A percentile compares a stretch with the other conserved stretches of the same genome.
These are phyloP conservation scores for Drosophila saltans DNA, from an alignment of 1,140 invertebrate species.

Conservation along the genomic window DNA sequence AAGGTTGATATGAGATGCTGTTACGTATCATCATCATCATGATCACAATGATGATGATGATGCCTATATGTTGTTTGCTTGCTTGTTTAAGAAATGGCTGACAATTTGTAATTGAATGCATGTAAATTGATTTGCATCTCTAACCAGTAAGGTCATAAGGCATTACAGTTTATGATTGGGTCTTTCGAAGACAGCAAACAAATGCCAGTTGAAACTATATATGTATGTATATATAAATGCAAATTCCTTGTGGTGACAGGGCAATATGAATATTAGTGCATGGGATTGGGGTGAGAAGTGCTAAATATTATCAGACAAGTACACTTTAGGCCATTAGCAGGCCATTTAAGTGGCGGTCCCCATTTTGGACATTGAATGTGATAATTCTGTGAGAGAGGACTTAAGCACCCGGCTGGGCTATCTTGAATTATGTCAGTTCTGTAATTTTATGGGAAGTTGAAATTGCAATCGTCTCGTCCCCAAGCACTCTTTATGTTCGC, in stretches of 20 bases:
- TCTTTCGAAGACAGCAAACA: conserved; percentile 29
- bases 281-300: conserved; percentile 52
- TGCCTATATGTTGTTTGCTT: not conserved
- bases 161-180: conserved; percentile 35
- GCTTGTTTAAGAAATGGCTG: conserved; percentile 50
- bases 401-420: conserved; percentile 45
- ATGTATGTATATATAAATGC: not conserved
- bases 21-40: not conserved
- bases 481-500: not conserved
- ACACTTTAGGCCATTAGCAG: conserved; percentile 82
- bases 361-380: conserved; percentile 17
- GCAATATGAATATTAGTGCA: not conserved
- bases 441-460: conserved; percentile 67
- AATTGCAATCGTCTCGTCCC: not conserved
- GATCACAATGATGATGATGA: not conserved
- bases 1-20: conserved; percentile 20
- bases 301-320: conserved; percentile 80
- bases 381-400: conserved; percentile 1
- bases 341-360: conserved; percentile 62
- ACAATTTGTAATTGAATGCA: conserved; percentile 81
- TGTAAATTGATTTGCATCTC: conserved; percentile 77
- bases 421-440: conserved; percentile 81
- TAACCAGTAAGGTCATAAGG: conserved; percentile 35
- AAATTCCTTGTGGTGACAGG: conserved; percentile 37
- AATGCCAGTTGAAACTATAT: conserved; percentile 58